Evolutionary conservation across 1,140 invertebrate species (phyloP), one percentile per base, ranked within the genome.

Genomic region (Drosophila sucinea): DNA sequence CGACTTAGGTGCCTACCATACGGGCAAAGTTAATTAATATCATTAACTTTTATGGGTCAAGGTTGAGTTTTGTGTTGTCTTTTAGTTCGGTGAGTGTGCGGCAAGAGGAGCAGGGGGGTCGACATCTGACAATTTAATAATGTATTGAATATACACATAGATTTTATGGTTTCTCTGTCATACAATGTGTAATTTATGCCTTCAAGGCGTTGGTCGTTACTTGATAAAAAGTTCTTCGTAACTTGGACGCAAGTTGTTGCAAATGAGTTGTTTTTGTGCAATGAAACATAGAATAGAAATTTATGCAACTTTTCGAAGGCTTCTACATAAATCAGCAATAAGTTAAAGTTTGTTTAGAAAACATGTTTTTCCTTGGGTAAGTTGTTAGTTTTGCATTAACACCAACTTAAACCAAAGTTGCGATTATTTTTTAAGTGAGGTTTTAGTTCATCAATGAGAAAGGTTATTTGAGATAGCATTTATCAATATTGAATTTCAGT

Each of bases 11-110:
- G 54, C 55, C 60, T 70, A 32, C 5, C 68, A 51, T 54, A n/a
- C 47, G 44, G 65, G 65, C 41, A 23, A 25, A 40, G 60, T 73
- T 79, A 79, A 76, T 81, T 73, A 77, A 81, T 80, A 69, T 67
- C 33, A 74, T 79, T 80, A 79, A 67, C 67, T 64, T 78, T 73
- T 64, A 63, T 80, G 69, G 79, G 79, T 77, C 79, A 81, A 81
- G 79, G 79, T 56, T 69, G 33, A 56, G 23, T 23, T 23, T 41
- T 38, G 70, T 32, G 23, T 17, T 58, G n/a, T 38, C 17, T 10
- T 23, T 38, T 1, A 2, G 2, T 3, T 57, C 32, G 17, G 40
- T 27, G 30, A 35, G n/a, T 11, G 10, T n/a, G 33, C 2, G 51
- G 57, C 7, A 35, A 35, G 7, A 35, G 10, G 33, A 35, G 8